Evolutionary conservation across 2,888 invertebrate genomes (phyloP), one percentile per base, ranked within the genome.

Genomic region (Athalia rosae): DNA sequence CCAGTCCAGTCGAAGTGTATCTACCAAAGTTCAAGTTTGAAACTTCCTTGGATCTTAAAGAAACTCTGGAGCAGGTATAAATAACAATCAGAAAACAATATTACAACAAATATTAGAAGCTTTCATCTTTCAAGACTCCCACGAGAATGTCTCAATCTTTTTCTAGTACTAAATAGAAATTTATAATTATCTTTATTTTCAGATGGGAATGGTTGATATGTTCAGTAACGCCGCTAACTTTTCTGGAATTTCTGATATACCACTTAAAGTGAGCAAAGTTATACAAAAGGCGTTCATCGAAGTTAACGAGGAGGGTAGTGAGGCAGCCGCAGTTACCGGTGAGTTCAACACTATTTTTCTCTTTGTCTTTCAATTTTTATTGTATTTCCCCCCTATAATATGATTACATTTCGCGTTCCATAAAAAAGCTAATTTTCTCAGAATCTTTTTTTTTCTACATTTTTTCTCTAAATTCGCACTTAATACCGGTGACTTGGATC

Each of bases 301-400:
- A 85, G 95, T 97, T 0, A 95, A 96, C 87, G 97, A 97, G 87
- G 95, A 96, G 85, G 97, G 97, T 0, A 95, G 95, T 1, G 97
- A 96, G 86, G 95, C 96, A 0, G 94, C 96, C 59, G 95, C 96
- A 3, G 96, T 95, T 13, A 96, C 96, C 76, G 95, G 96, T 95
- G 90, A 92, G 93, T 90, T 76, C 78, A 67, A 84, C n/a, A 53
- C 0, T 11, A 9, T 53, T 9, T 4, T 6, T 53, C 53, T n/a
- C n/a, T 53, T 6, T 53, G 11, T 53, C 53, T 2, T n/a, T 28
- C 28, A 2, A 28, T 28, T 28, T 28, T 28, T 28, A 28, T 28
- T 28, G 28, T 28, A 28, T 28, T 28, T 28, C 28, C 28, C 28
- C 28, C 28, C 28, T 28, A 28, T 28, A 28, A 28, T 28, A 28